Percentiles rank a stretch among this genome's conserved stretches.
Conservation (phyloP, 2,113 vertebrate species). For the Antechinus flavipes region DNA sequence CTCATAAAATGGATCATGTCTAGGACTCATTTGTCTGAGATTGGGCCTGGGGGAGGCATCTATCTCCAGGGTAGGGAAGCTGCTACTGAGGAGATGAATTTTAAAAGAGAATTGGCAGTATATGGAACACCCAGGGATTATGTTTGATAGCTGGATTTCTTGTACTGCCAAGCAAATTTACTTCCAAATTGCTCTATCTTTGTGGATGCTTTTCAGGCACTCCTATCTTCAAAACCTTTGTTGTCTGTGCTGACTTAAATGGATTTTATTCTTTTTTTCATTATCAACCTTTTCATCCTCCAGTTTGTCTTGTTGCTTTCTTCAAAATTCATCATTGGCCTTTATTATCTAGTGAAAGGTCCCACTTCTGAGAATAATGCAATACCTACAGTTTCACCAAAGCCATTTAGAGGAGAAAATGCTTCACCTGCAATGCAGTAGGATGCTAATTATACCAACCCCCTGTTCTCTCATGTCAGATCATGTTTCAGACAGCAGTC, state of each 20-base stretch:
- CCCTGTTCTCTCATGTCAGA: not conserved
- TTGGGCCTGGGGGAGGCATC: not conserved
- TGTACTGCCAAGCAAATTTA: not conserved
- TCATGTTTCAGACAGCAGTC: not conserved
- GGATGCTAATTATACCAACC: not conserved
- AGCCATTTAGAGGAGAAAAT: not conserved
- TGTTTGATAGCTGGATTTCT: slow-evolving; percentile 20
- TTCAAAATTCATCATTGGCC: slow-evolving; percentile 4
- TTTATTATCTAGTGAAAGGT: not conserved
- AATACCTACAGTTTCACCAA: not conserved
- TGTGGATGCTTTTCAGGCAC: slow-evolving; percentile 7
- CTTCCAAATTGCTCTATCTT: not conserved
- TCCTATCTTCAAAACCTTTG: not conserved
- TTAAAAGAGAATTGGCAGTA: not conserved
- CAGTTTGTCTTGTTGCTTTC: not conserved
- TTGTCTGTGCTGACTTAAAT: slow-evolving; percentile 1
- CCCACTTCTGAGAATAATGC: slow-evolving; percentile 28
- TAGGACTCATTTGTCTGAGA: not conserved
- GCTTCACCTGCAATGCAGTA: not conserved
- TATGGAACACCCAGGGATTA: not conserved
- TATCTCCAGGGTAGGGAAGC: not conserved
- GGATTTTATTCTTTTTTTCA: slow-evolving; percentile 26
- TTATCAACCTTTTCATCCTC: slow-evolving; percentile 2
- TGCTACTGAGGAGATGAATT: not conserved
- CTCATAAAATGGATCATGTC: not conserved